Evolutionary conservation across 2,113 vertebrate species (phyloP), one percentile per base, ranked within the genome.

Genomic region (Stigmatopora nigra): DNA sequence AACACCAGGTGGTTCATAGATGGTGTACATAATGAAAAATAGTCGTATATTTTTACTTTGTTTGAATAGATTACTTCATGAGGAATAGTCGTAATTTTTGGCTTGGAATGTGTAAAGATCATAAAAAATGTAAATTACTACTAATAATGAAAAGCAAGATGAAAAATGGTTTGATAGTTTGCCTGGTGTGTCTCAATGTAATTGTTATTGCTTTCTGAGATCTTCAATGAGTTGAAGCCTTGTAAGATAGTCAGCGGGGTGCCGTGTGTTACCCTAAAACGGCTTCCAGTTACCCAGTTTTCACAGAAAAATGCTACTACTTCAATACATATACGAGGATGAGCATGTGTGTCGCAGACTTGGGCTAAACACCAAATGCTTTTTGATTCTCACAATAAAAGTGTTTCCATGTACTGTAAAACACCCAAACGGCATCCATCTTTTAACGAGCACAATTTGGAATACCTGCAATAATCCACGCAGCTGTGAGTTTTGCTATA

Each of bases 381-480:
- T 56, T 31, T 56, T 22, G 25, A 56, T 31, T 22, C 53, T 56
- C 6, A 14, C 53, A 31, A 12, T 15, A 45, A 22, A 61, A 61
- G 59, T 45, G 19, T 61, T 61, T 22, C 41, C 38, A 61, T 45
- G 41, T 22, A 45, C 41, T 61, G 59, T 45, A 45, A 15, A 61
- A 46, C 19, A 10, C 41, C 59, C 3, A 45, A 61, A 45, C 38
- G 20, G 19, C n/a, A 61, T 61, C 14, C 59, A 61, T 61, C 59
- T 61, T 45, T 61, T 60, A 44, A 60, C 20, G 51, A 22, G 51
- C 51, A 53, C 53, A 31, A 31, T 56, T 61, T 45, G 59, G 41
- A 61, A 56, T 31, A 56, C 22, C 53, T 45, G 59, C 59, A 45
- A 45, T 45, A 45, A 16, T 61, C 20, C 59, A 16, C 38, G 59